A percentile compares a stretch with the other conserved stretches of the same genome.
Evolutionary conservation across 2,113 vertebrate genomes (phyloP).

Genomic region (Coracopsis vasa): DNA sequence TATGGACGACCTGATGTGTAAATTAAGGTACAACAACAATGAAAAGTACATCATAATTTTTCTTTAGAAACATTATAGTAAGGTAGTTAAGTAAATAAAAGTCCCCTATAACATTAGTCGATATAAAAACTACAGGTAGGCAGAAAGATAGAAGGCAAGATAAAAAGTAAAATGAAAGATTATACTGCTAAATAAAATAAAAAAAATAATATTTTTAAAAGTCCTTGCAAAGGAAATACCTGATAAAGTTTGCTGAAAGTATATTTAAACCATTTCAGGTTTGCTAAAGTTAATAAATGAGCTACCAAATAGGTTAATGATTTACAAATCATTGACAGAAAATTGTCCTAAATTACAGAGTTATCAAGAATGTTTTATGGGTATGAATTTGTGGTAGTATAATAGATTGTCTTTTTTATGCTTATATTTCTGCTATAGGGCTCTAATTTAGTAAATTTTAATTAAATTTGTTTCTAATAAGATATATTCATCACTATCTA

Average conservation of each 20-base stretch:
- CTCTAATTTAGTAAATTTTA: neutral
- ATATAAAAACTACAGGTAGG: neutral
- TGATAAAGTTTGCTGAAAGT: neutral
- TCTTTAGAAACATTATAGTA: neutral
- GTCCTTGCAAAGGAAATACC: neutral
- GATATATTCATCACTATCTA: neutral
- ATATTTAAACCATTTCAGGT: neutral
- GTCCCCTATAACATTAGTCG: rapidly evolving
- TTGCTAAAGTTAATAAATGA: neutral
- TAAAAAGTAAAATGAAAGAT: neutral
- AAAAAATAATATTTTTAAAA: neutral
- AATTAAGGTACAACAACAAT: neutral
- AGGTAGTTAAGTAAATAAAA: neutral
- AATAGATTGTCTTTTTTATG: slow-evolving; percentile 28
- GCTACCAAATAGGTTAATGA: neutral
- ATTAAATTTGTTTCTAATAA: slow-evolving; percentile 21
- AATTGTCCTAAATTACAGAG: slow-evolving; percentile 1
- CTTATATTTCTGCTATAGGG: neutral
- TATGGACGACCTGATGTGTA: neutral
- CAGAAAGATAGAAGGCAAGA: neutral
- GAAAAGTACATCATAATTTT: neutral
- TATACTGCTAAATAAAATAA: neutral
- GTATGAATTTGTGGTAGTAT: neutral
- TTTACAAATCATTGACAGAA: neutral
- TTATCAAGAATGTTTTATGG: slow-evolving; percentile 7